These are phyloP conservation scores for Spatula clypeata DNA, from an alignment of 2,797 vertebrate genomes.

Conservation along the genomic window DNA sequence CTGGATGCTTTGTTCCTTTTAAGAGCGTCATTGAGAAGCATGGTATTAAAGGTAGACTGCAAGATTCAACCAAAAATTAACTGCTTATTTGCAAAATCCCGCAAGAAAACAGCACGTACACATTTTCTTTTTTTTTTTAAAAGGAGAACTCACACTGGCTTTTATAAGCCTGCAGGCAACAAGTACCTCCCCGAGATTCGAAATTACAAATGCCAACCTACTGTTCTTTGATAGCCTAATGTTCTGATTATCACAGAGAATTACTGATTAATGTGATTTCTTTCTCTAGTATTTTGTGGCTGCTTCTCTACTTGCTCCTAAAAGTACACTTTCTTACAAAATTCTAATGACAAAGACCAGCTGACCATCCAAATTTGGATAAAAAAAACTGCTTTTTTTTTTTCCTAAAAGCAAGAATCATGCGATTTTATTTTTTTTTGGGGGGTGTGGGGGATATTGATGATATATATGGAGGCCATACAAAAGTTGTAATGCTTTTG, in stretches of 20 bases:
- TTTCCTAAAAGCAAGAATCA: neutral
- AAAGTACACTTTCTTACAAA: neutral
- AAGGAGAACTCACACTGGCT: neutral
- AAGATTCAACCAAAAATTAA: constrained; percentile 5
- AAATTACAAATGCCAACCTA: neutral
- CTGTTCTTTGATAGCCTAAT: neutral
- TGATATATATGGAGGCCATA: neutral
- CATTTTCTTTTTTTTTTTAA: neutral
- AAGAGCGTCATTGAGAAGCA: neutral
- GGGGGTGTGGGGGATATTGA: neutral
- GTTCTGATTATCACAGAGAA: neutral
- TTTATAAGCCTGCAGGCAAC: neutral
- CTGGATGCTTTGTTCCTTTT: constrained; percentile 41
- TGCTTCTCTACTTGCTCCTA: neutral
- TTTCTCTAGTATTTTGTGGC: neutral
- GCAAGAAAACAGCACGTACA: neutral
- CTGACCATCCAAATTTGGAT: neutral
- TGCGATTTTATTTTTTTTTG: accelerated
- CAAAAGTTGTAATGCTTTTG: neutral
- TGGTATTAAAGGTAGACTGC: neutral
- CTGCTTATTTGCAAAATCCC: neutral
- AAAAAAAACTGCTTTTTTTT: neutral
- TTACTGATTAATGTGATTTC: neutral
- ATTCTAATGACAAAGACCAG: neutral
- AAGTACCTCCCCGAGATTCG: neutral